Evolutionary conservation across 2,888 invertebrate genomes (phyloP).

Genomic region (Polydesmus complanatus): DNA sequence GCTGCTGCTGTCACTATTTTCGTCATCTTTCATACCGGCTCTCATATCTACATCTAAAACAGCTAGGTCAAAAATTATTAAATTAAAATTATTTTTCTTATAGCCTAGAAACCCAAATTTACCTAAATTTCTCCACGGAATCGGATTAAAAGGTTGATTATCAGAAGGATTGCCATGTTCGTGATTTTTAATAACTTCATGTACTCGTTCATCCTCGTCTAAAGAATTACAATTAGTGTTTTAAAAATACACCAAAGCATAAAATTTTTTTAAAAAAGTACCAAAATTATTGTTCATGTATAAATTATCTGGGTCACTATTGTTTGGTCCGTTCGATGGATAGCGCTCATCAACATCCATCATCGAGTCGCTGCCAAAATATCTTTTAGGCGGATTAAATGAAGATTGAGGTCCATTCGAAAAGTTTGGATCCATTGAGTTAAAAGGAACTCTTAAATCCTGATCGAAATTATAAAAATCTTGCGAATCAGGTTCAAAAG

Average conservation of each 20-base stretch:
- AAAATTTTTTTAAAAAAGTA: neutral
- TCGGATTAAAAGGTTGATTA: conserved; percentile 7
- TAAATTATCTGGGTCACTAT: too few relatives aligned
- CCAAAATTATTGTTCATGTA: neutral
- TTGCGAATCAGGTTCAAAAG: conserved; percentile 3
- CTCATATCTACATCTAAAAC: conserved; percentile 10
- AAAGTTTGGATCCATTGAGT: neutral
- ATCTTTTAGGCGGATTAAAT: neutral
- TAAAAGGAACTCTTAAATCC: neutral
- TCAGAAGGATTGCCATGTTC: neutral
- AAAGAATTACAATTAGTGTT: neutral
- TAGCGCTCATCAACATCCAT: conserved; percentile 7
- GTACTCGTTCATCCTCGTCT: neutral
- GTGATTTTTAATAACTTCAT: neutral
- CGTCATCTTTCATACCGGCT: neutral
- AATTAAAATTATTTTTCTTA: too few relatives aligned
- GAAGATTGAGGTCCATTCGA: neutral
- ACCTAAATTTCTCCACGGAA: conserved; percentile 11
- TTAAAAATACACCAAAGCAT: neutral
- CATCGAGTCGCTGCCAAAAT: neutral
- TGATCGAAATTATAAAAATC: neutral
- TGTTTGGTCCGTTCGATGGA: neutral
- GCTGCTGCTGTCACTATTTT: neutral
- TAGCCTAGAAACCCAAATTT: too few relatives aligned
- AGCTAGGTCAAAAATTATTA: neutral